Evolutionary conservation across 2,113 vertebrate species (phyloP).

Genomic region (Melierax canorus): DNA sequence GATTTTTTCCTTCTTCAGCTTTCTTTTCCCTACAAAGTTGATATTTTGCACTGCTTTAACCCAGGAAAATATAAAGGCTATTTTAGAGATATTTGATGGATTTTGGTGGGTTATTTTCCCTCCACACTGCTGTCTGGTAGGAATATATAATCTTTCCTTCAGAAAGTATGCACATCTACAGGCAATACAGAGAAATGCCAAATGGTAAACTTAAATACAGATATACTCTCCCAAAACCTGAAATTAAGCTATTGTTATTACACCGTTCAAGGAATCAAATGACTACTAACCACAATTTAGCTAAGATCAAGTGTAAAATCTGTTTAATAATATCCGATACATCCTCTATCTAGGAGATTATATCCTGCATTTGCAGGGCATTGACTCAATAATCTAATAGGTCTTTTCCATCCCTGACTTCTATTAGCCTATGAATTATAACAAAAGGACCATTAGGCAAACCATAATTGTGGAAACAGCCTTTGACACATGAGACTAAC

Average conservation of each 20-base stretch:
- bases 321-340: constrained; percentile 34
- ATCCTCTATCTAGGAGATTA: constrained; percentile 38
- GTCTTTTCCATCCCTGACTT: constrained; percentile 67
- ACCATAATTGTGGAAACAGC: constrained; percentile 65
- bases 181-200: neutral
- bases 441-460: constrained; percentile 70
- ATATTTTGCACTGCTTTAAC: neutral
- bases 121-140: neutral
- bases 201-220: neutral
- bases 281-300: constrained; percentile 26
- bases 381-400: constrained; percentile 62
- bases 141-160: neutral
- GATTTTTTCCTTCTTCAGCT: neutral
- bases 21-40: neutral
- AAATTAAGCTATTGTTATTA: constrained; percentile 9
- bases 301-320: constrained; percentile 56
- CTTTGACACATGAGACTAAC: constrained; percentile 55
- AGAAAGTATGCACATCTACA: neutral
- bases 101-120: neutral
- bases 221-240: neutral
- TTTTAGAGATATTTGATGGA: neutral
- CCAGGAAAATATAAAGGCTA: neutral
- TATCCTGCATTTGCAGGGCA: constrained; percentile 57
- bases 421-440: constrained; percentile 67
- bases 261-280: neutral